Conservation (phyloP, 2,797 vertebrate species). For the Falco biarmicus region DNA sequence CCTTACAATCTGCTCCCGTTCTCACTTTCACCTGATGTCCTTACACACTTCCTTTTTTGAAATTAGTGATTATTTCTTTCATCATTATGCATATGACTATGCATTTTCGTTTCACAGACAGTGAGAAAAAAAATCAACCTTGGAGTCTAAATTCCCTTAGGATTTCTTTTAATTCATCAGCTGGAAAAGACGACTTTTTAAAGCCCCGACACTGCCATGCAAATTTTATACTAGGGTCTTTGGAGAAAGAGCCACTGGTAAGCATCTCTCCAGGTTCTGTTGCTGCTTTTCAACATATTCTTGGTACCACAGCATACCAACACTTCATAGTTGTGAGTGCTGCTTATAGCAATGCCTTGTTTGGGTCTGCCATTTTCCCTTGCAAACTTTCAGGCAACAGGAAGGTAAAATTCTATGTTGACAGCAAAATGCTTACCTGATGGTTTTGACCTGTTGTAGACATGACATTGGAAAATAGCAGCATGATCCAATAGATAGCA, state of each 20-base stretch:
- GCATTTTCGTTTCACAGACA: neutral
- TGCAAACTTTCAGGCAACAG: neutral
- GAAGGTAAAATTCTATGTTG: neutral
- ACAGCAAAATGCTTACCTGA: neutral
- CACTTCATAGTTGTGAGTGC: neutral
- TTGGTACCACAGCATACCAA: neutral
- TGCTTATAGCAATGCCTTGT: neutral
- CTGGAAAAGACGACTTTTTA: neutral
- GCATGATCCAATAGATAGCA: accelerated
- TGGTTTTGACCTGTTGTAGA: neutral
- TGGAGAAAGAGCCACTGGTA: neutral
- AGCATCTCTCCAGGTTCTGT: neutral
- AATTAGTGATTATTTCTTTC: neutral
- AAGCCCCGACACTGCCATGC: neutral
- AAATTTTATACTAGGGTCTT: neutral
- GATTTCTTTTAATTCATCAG: neutral
- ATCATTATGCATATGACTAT: neutral
- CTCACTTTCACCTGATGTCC: neutral
- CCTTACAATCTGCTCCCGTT: neutral
- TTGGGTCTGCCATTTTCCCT: neutral
- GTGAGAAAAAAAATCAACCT: neutral
- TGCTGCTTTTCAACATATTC: neutral
- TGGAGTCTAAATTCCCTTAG: neutral
- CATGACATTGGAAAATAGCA: neutral
- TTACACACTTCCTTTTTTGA: neutral